Evolutionary conservation across 2,113 vertebrate genomes (phyloP).

Genomic region (Chrysemys picta): DNA sequence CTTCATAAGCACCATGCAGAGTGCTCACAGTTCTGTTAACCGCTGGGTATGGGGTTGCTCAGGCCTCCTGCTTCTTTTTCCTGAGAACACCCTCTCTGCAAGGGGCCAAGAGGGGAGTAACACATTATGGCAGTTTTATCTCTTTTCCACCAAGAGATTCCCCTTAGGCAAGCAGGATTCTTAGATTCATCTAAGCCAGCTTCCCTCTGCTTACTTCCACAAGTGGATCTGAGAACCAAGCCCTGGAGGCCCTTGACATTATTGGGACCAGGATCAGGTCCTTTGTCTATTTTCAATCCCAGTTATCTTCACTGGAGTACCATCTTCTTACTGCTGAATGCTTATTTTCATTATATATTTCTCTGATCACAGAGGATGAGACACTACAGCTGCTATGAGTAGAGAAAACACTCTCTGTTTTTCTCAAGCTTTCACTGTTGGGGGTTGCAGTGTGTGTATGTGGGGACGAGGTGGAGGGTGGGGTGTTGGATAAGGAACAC

Average conservation of each 20-base stretch:
- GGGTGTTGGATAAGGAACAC: neutral
- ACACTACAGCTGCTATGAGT: neutral
- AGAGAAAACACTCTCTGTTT: neutral
- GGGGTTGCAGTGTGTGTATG: neutral
- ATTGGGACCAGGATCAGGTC: neutral
- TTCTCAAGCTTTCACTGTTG: neutral
- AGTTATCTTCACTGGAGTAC: neutral
- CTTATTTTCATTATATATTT: neutral
- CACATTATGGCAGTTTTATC: neutral
- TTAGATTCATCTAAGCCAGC: neutral
- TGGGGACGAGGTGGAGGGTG: neutral
- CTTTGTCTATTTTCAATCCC: neutral
- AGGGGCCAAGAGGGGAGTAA: neutral
- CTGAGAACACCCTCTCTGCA: neutral
- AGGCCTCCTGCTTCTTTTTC: neutral
- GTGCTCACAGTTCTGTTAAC: neutral
- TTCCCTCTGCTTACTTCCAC: neutral
- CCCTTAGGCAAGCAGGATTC: neutral
- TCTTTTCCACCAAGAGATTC: neutral
- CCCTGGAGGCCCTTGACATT: accelerated
- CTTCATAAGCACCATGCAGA: neutral
- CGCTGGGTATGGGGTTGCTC: neutral
- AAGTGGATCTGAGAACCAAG: neutral
- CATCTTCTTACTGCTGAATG: neutral
- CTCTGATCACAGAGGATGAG: neutral